phyloP scores from a whole-genome alignment of 2,888 invertebrate species.

The Deilephila elpenor region DNA sequence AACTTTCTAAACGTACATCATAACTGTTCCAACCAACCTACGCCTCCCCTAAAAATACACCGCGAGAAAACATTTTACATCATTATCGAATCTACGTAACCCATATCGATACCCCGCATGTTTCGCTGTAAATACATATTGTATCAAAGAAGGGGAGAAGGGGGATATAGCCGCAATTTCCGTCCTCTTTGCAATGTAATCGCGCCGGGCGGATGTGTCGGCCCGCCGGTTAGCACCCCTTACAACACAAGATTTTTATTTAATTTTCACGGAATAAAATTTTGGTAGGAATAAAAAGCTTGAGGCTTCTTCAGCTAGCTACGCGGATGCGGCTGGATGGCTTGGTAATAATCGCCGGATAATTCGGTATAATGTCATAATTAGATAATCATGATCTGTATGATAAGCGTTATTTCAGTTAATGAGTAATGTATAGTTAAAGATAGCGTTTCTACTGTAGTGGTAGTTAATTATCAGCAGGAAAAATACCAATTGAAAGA shows the following conservation, averaged over 20 bases:
- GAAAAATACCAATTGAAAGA: too few relatives aligned
- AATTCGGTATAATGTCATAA: too few relatives aligned
- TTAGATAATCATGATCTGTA: too few relatives aligned
- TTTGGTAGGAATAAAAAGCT: background rate
- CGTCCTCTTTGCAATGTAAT: slow-evolving; percentile 47
- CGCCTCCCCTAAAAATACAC: background rate
- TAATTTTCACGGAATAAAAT: background rate
- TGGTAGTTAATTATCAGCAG: too few relatives aligned
- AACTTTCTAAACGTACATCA: too few relatives aligned
- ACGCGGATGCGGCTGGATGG: too few relatives aligned
- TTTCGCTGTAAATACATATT: slow-evolving; percentile 18
- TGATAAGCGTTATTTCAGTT: too few relatives aligned
- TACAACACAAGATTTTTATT: slow-evolving; percentile 9
- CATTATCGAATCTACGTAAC: background rate
- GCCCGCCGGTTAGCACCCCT: slow-evolving; percentile 39
- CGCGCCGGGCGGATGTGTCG: slow-evolving; percentile 42
- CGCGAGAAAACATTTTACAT: background rate
- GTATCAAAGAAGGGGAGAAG: slow-evolving; percentile 11
- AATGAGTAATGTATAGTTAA: too few relatives aligned
- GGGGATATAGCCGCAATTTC: slow-evolving; percentile 46
- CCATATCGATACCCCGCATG: background rate
- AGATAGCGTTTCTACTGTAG: too few relatives aligned
- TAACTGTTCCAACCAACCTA: too few relatives aligned
- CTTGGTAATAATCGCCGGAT: too few relatives aligned
- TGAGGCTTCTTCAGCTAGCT: background rate